Percentiles rank a stretch among this genome's conserved stretches.
These are phyloP conservation scores for Vultur gryphus DNA, from an alignment of 2,797 vertebrate species.

Conservation along the genomic window DNA sequence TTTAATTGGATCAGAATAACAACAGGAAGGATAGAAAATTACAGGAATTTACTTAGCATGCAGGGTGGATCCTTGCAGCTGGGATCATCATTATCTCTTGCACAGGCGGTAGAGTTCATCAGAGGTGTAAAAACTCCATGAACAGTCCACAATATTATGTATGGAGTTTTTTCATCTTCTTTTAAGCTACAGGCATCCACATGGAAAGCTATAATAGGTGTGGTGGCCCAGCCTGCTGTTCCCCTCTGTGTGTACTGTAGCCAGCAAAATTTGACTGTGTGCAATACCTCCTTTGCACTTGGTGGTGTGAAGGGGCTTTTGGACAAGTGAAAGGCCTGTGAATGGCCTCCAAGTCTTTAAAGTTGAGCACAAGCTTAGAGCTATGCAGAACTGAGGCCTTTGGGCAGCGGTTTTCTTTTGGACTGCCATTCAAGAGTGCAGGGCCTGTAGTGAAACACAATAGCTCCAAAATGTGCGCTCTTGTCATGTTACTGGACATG, in stretches of 20 bases:
- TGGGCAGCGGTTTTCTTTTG: background rate
- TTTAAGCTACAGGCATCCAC: background rate
- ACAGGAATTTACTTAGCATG: background rate
- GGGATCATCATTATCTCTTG: background rate
- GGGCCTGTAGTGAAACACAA: background rate
- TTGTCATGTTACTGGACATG: background rate
- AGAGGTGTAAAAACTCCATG: background rate
- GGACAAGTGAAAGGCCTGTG: background rate
- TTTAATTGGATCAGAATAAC: conserved; percentile 55
- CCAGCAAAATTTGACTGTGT: background rate
- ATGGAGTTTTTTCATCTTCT: background rate
- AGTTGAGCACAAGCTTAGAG: background rate
- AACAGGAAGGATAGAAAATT: conserved; percentile 35
- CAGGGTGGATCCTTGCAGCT: background rate
- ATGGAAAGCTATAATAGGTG: background rate
- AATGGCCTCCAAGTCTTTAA: background rate
- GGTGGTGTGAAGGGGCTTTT: background rate
- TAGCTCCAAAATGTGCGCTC: background rate
- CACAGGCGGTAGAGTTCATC: background rate
- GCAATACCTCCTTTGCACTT: background rate
- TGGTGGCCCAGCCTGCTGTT: background rate
- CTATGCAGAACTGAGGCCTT: background rate
- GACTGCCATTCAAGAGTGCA: background rate
- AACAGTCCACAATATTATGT: background rate
- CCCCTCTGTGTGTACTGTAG: background rate